These are phyloP conservation scores for Dendrocincla fuliginosa DNA, from an alignment of 2,797 vertebrate species.

Conservation along the genomic window DNA sequence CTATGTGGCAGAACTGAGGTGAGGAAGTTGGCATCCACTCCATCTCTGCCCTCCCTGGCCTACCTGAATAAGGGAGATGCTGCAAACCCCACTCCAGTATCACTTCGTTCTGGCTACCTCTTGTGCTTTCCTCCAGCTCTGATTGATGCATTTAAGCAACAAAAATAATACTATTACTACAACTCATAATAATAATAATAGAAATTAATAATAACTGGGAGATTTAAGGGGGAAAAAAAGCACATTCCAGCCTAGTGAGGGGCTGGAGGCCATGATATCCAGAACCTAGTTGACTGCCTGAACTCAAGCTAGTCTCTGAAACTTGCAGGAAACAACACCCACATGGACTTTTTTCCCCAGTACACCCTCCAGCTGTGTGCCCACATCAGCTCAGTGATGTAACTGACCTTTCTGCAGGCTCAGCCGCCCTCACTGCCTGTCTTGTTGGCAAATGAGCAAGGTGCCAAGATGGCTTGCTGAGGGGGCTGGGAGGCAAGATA, in stretches of 20 bases:
- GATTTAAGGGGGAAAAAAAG: neutral
- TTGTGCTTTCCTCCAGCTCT: slow-evolving; percentile 27
- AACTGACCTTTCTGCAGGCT: slow-evolving; percentile 12
- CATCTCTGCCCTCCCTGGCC: neutral
- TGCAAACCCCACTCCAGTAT: neutral
- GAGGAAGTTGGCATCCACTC: neutral
- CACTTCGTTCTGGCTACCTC: neutral
- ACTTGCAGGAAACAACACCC: neutral
- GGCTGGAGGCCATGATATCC: neutral
- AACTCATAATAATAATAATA: slow-evolving; percentile 8
- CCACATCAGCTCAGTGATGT: neutral
- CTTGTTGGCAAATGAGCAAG: accelerated
- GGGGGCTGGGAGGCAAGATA: neutral
- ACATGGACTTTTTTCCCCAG: neutral
- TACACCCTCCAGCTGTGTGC: neutral
- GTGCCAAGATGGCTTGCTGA: accelerated
- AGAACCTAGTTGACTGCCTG: neutral
- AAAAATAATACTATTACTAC: slow-evolving; percentile 20
- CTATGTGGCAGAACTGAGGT: neutral
- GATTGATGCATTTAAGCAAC: slow-evolving; percentile 13
- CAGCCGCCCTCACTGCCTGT: neutral
- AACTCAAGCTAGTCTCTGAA: slow-evolving; percentile 1
- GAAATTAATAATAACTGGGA: neutral
- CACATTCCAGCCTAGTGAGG: neutral
- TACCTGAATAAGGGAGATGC: neutral